Percentiles rank a stretch among this genome's conserved stretches.
Evolutionary conservation across 2,113 vertebrate genomes (phyloP).

Genomic region (Narcine bancroftii): DNA sequence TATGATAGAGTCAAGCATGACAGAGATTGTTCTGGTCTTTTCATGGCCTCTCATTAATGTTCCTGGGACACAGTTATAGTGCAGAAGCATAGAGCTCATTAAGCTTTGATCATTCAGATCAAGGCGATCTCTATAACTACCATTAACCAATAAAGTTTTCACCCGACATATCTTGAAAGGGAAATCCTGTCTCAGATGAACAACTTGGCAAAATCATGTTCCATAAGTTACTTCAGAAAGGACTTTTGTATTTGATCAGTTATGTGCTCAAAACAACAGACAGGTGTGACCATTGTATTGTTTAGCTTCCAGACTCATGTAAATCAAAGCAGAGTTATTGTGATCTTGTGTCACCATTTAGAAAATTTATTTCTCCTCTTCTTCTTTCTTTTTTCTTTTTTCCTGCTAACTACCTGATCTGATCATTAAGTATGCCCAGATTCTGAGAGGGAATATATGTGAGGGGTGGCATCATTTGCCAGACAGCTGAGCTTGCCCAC

Average conservation of each 20-base stretch:
- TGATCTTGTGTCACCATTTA: not conserved
- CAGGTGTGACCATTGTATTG: not conserved
- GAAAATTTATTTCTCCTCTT: not conserved
- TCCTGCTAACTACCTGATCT: not conserved
- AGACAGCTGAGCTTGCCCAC: not conserved
- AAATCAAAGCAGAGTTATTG: not conserved
- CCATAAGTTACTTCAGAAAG: not conserved
- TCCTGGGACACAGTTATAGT: not conserved
- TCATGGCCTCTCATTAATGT: not conserved
- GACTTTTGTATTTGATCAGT: not conserved
- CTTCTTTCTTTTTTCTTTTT: not conserved
- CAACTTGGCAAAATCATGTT: not conserved
- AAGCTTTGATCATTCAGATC: constrained; percentile 10
- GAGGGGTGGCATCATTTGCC: not conserved
- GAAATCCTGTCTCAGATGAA: not conserved
- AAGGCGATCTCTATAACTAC: not conserved
- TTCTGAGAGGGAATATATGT: not conserved
- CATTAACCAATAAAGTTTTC: not conserved
- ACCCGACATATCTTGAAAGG: not conserved
- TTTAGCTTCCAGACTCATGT: not conserved
- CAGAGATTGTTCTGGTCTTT: not conserved
- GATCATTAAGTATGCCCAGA: not conserved
- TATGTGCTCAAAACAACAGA: not conserved
- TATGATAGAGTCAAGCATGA: not conserved
- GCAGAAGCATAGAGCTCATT: not conserved